A percentile compares a stretch with the other conserved stretches of the same genome.
phyloP scores from a whole-genome alignment of 2,113 vertebrate genomes.

The Octodon degus region DNA sequence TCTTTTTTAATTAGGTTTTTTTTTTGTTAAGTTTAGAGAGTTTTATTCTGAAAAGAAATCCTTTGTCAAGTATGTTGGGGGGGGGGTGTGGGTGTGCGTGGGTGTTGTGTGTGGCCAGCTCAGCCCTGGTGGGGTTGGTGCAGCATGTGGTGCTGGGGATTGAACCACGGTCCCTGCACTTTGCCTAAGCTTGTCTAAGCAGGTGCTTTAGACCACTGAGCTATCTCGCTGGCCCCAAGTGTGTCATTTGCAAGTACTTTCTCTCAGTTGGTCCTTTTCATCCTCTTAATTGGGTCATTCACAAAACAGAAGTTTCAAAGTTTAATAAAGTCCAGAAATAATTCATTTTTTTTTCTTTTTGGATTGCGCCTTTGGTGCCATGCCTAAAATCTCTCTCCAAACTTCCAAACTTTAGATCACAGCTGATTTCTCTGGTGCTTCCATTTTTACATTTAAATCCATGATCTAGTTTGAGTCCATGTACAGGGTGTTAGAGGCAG shows the following conservation, averaged over 20 bases:
- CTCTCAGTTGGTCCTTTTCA: neutral
- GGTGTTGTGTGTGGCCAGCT: no score
- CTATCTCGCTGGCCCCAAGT: neutral
- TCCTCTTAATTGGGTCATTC: neutral
- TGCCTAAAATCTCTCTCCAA: neutral
- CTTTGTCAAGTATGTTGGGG: neutral
- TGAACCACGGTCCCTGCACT: no score
- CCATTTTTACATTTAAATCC: slow-evolving; percentile 7
- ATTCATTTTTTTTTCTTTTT: neutral
- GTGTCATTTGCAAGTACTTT: neutral
- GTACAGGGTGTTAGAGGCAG: neutral
- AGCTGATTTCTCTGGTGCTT: neutral
- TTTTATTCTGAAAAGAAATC: neutral
- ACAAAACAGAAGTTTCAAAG: neutral
- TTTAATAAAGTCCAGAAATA: neutral
- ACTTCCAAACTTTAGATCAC: slow-evolving; percentile 2
- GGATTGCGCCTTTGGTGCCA: neutral
- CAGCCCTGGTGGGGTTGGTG: no score
- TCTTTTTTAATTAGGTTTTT: neutral
- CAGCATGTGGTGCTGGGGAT: no score
- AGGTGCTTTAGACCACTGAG: no score
- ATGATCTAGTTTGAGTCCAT: neutral
- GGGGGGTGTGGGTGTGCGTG: no score
- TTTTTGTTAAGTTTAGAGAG: neutral
- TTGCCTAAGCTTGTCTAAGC: no score